phyloP scores from a whole-genome alignment of 2,888 invertebrate genomes.

The Trisateles emortualis region DNA sequence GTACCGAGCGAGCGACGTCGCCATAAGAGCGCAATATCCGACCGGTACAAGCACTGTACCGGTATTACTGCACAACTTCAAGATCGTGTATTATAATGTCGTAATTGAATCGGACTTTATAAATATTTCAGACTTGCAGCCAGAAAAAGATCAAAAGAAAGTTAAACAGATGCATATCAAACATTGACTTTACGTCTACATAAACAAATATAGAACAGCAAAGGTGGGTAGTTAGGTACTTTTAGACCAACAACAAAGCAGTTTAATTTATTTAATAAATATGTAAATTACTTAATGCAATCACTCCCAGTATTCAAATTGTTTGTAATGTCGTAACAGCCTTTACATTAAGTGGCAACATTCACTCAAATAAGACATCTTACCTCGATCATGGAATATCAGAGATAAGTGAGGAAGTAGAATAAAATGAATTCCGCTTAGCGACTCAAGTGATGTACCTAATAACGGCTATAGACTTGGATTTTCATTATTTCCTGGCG shows the following conservation, averaged over 20 bases:
- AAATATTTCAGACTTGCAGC: constrained; percentile 11
- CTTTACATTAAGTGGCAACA: constrained; percentile 23
- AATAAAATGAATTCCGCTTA: constrained; percentile 9
- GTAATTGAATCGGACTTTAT: constrained; percentile 14
- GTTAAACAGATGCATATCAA: constrained; percentile 7
- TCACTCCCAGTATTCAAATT: constrained; percentile 44
- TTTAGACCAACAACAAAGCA: constrained; percentile 25
- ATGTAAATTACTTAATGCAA: constrained; percentile 45
- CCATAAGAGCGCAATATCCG: constrained; percentile 82
- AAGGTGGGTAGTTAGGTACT: too few relatives aligned
- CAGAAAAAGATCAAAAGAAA: constrained; percentile 5
- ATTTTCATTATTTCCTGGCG: constrained; percentile 18
- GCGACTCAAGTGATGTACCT: constrained; percentile 3
- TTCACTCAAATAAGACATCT: constrained; percentile 14
- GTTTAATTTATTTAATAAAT: constrained; percentile 38
- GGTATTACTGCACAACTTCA: constrained; percentile 34
- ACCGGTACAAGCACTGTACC: constrained; percentile 54
- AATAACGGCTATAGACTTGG: constrained; percentile 8
- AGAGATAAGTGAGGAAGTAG: constrained; percentile 4
- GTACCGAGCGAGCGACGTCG: constrained; percentile 72
- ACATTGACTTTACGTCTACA: not conserved
- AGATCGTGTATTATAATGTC: constrained; percentile 30
- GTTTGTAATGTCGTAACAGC: constrained; percentile 23
- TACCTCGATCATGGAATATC: constrained; percentile 6
- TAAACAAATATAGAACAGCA: not conserved